These are phyloP conservation scores for Periophthalmodon schlosseri DNA, from an alignment of 2,113 vertebrate species.

Conservation along the genomic window DNA sequence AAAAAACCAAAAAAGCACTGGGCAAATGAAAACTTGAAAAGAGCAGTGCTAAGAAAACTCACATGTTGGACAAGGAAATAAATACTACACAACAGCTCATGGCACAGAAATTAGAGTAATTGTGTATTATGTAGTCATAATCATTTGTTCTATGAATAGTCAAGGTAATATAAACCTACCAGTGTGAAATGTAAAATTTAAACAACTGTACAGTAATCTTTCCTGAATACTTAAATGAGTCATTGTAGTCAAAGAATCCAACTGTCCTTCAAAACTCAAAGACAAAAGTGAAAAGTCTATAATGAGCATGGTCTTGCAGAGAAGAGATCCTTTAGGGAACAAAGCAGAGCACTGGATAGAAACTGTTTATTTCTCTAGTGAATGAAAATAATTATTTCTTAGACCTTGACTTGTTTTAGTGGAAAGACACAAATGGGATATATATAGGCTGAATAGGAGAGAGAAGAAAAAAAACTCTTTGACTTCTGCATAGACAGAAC, in stretches of 20 bases:
- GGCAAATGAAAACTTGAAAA: background rate
- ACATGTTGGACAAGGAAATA: background rate
- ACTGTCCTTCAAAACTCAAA: constrained; percentile 60
- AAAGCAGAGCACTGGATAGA: constrained; percentile 13
- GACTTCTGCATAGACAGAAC: constrained; percentile 17
- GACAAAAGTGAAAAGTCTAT: constrained; percentile 43
- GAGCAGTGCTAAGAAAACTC: too few species aligned
- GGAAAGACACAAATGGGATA: constrained; percentile 31
- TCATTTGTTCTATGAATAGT: background rate
- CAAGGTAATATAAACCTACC: constrained; percentile 29
- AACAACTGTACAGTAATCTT: background rate
- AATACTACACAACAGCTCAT: background rate
- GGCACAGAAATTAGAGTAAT: too few species aligned
- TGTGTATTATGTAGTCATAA: background rate
- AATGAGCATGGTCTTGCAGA: constrained; percentile 47
- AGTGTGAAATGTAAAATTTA: constrained; percentile 6
- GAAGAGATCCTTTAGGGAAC: constrained; percentile 49
- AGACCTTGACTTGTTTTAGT: constrained; percentile 59
- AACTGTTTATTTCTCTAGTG: constrained; percentile 39
- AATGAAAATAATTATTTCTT: constrained; percentile 60
- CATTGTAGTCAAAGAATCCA: constrained; percentile 20
- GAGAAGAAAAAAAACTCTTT: constrained; percentile 34
- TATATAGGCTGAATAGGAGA: constrained; percentile 28
- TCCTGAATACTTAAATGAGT: constrained; percentile 19
- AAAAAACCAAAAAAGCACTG: background rate